Evolutionary conservation across 2,113 vertebrate genomes (phyloP), one percentile per base, ranked within the genome.

Genomic region (Phoxinus phoxinus): DNA sequence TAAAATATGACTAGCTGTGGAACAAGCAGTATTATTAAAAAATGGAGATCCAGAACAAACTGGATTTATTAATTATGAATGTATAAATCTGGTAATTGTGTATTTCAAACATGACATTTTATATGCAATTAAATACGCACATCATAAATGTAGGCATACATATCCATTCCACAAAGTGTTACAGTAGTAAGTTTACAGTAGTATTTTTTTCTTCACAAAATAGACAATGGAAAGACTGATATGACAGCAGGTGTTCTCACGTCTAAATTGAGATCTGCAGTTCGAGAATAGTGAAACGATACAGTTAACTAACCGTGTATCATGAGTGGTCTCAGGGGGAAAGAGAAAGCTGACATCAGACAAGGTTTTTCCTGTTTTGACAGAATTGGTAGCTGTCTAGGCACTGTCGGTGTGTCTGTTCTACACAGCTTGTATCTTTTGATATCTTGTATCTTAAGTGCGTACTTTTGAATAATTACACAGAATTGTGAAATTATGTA

Each of bases 191-290:
- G 6, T 15, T 59, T 0, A n/a, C n/a, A n/a, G n/a, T n/a, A n/a
- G n/a, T n/a, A n/a, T 6, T n/a, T 15, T 35, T 78, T 11, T 15
- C 1, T 48, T 15, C 53, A 37, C 51, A 58, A 27, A 35, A 58
- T 17, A 27, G 58, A 37, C 2, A 0, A 25, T 37, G 3, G 53
- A 61, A 79, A 79, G 37, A 46, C 5, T 30, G 8, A 46, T 65
- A 81, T 81, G 78, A 65, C n/a, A 19, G n/a, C 58, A 21, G 37
- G 6, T 21, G 78, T 65, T 21, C 8, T 81, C 78, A 25, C 21
- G 5, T 81, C 78, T 81, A 63, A 81, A 46, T 44, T 46, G 58
- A 46, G 78, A 81, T 65, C 15, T 21, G n/a, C 78, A 21, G 30
- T 7, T 58, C 3, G 13, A 59, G 13, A 81, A 81, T 46, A 63